A percentile compares a stretch with the other conserved stretches of the same genome.
Evolutionary conservation across 1,140 invertebrate genomes (phyloP).

Genomic region (Druon quercuslanigerum): DNA sequence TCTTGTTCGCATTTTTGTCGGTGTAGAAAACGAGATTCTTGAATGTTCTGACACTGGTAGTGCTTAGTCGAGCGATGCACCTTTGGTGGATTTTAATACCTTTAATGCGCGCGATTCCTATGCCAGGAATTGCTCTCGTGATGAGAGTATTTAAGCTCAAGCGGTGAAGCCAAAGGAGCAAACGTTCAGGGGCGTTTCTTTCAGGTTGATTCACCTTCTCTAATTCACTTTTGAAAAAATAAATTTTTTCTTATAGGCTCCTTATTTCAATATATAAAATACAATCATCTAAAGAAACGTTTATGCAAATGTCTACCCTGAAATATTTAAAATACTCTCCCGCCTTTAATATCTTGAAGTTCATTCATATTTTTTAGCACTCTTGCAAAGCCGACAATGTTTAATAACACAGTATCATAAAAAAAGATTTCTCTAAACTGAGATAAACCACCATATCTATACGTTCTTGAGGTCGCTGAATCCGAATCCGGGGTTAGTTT

Average conservation of each 20-base stretch:
- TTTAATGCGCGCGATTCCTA: slow-evolving; percentile 56
- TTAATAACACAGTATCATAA: no score
- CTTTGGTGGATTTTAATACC: slow-evolving; percentile 26
- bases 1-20: background rate
- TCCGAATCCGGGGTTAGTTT: no score
- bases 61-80: slow-evolving; percentile 14
- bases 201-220: background rate
- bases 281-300: no score
- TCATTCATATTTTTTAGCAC: no score
- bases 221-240: background rate
- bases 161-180: slow-evolving; percentile 8
- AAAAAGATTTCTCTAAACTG: no score
- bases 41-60: background rate
- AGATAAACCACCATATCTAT: no score
- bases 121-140: slow-evolving; percentile 45
- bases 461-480: no score
- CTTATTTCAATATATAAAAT: no score
- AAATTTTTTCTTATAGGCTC: background rate
- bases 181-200: background rate
- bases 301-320: no score
- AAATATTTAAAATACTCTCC: no score
- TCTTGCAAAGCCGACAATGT: no score
- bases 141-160: slow-evolving; percentile 38
- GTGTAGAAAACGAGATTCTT: slow-evolving; percentile 19
- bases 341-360: no score